Percentiles rank a stretch among this genome's conserved stretches.
Conservation (phyloP, 2,797 vertebrate genomes). For the Austrolebias charrua region DNA sequence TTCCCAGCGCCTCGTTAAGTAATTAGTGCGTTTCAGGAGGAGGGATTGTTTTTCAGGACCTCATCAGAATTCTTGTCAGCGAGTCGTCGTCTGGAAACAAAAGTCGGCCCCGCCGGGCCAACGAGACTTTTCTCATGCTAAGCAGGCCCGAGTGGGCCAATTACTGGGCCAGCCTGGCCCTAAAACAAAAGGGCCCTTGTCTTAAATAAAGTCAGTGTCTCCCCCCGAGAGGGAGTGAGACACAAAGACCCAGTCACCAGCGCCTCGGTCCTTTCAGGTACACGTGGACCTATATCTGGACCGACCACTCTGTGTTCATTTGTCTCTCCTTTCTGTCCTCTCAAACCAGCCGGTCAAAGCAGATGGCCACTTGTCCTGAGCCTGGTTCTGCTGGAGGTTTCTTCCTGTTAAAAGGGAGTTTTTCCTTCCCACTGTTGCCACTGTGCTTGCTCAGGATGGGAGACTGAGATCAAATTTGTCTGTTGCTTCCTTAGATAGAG, state of each 20-base stretch:
- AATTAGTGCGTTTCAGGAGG: constrained; percentile 91
- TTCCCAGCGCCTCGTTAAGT: constrained; percentile 84
- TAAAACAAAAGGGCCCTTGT: constrained; percentile 97
- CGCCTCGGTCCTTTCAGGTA: not conserved
- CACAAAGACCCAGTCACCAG: constrained; percentile 58
- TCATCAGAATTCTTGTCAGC: constrained; percentile 98
- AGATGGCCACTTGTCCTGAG: too few relatives aligned
- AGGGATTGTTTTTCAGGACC: constrained; percentile 72
- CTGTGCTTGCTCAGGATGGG: too few relatives aligned
- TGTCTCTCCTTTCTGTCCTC: too few relatives aligned
- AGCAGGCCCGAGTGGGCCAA: constrained; percentile 96
- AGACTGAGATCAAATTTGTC: too few relatives aligned
- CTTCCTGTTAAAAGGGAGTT: too few relatives aligned
- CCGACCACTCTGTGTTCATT: too few relatives aligned
- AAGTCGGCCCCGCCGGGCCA: constrained; percentile 84
- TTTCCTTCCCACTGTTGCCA: too few relatives aligned
- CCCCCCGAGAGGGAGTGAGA: constrained; percentile 65
- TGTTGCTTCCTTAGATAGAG: too few relatives aligned
- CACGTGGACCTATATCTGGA: too few relatives aligned
- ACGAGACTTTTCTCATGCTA: constrained; percentile 97
- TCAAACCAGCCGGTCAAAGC: too few relatives aligned
- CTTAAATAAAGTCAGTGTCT: constrained; percentile 92
- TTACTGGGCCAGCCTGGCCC: constrained; percentile 91
- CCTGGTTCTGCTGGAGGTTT: too few relatives aligned
- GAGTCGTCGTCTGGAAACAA: constrained; percentile 77